Conservation (phyloP, 2,797 vertebrate species). For the Silurus aristotelis region DNA sequence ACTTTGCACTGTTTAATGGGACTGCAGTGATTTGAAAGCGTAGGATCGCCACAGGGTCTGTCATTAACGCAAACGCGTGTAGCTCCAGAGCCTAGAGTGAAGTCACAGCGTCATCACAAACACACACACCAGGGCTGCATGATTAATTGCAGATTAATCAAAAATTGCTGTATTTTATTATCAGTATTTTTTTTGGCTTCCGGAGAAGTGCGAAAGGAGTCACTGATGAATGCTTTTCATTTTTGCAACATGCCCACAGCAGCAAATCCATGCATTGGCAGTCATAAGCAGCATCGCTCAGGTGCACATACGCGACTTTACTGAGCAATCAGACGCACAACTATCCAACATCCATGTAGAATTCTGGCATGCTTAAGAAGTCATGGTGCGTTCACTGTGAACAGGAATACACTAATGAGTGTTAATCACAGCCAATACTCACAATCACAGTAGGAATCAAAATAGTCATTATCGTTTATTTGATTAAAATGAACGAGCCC, state of each 20-base stretch:
- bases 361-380: slow-evolving; percentile 8
- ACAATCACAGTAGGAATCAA: slow-evolving; percentile 15
- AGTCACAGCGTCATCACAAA: slow-evolving; percentile 45
- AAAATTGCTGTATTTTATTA: not conserved
- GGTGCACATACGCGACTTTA: not conserved
- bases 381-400: not conserved
- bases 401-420: slow-evolving; percentile 10
- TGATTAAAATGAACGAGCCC: slow-evolving; percentile 29
- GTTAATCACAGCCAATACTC: slow-evolving; percentile 39
- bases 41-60: slow-evolving; percentile 55
- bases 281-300: not conserved
- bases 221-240: slow-evolving; percentile 34
- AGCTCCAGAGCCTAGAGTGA: slow-evolving; percentile 39
- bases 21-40: slow-evolving; percentile 43
- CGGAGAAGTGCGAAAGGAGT: slow-evolving; percentile 2
- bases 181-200: not conserved
- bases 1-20: slow-evolving; percentile 39
- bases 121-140: slow-evolving; percentile 17
- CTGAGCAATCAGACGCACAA: not conserved
- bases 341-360: slow-evolving; percentile 16
- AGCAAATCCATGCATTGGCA: slow-evolving; percentile 8
- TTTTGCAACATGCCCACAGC: slow-evolving; percentile 24
- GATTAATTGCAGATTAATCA: slow-evolving; percentile 36
- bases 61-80: slow-evolving; percentile 59
- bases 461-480: slow-evolving; percentile 37